Conservation (phyloP, 1,140 invertebrate species). For the Eueides isabella region DNA sequence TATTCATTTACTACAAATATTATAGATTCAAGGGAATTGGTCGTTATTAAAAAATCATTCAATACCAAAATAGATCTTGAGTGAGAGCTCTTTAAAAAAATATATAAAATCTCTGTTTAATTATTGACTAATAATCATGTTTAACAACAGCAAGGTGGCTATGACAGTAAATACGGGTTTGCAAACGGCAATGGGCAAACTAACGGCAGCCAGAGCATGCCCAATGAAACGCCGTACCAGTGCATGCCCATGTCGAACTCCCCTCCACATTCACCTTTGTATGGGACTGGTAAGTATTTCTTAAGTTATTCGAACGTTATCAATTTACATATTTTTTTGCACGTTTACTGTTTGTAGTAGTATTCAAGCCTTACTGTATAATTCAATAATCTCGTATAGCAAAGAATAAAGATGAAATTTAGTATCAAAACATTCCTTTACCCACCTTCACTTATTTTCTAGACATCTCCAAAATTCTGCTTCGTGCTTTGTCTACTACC, state of each 20-base stretch:
- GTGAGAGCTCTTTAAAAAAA: no score
- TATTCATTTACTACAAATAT: neutral
- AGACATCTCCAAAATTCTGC: no score
- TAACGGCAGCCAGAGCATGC: slow-evolving; percentile 51
- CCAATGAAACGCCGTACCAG: slow-evolving; percentile 66
- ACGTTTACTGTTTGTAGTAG: no score
- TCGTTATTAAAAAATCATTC: neutral
- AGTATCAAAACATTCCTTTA: no score
- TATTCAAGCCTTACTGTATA: no score
- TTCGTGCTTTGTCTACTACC: no score
- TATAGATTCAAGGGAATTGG: slow-evolving; percentile 3
- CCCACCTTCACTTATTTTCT: no score
- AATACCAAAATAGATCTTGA: neutral
- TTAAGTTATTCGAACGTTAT: no score
- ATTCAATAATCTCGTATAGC: no score
- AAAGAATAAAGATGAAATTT: no score
- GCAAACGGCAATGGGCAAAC: slow-evolving; percentile 57
- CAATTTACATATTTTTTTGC: no score
- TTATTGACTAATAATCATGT: neutral
- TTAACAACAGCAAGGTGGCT: slow-evolving; percentile 67
- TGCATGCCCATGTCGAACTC: slow-evolving; percentile 76
- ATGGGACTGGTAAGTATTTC: slow-evolving; percentile 69
- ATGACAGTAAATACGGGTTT: slow-evolving; percentile 86
- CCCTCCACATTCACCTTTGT: slow-evolving; percentile 81
- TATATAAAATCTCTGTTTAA: neutral